Evolutionary conservation across 2,888 invertebrate genomes (phyloP).

Genomic region (Nycteola revayana): DNA sequence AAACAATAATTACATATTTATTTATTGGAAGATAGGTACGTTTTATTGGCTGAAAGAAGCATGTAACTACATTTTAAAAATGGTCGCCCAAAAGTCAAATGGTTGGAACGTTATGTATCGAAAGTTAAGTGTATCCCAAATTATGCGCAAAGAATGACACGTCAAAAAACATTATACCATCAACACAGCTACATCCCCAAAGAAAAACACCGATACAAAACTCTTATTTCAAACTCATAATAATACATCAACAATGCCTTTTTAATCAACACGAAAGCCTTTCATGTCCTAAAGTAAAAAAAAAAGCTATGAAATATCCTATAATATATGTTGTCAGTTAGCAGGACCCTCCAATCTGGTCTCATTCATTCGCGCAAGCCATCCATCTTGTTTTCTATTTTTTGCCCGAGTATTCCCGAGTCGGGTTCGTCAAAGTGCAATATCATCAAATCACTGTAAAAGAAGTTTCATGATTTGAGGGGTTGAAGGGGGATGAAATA

Average conservation of each 20-base stretch:
- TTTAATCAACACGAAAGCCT: constrained; percentile 57
- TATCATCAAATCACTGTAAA: constrained; percentile 81
- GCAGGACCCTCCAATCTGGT: constrained; percentile 33
- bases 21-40: no score
- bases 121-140: no score
- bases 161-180: no score
- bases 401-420: constrained; percentile 42
- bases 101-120: no score
- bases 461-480: constrained; percentile 76
- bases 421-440: constrained; percentile 74
- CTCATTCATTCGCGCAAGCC: constrained; percentile 42
- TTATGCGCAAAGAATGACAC: no score
- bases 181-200: no score
- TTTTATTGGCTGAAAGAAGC: no score
- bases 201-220: no score
- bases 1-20: no score
- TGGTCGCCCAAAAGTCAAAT: no score
- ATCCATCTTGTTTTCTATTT: constrained; percentile 69
- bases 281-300: no score
- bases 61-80: no score
- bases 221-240: constrained; percentile 8
- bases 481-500: constrained; percentile 69
- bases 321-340: constrained; percentile 24
- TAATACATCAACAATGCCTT: constrained; percentile 27
- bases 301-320: constrained; percentile 13